These are phyloP conservation scores for Galerucella pusilla DNA, from an alignment of 2,888 invertebrate genomes.

Conservation along the genomic window DNA sequence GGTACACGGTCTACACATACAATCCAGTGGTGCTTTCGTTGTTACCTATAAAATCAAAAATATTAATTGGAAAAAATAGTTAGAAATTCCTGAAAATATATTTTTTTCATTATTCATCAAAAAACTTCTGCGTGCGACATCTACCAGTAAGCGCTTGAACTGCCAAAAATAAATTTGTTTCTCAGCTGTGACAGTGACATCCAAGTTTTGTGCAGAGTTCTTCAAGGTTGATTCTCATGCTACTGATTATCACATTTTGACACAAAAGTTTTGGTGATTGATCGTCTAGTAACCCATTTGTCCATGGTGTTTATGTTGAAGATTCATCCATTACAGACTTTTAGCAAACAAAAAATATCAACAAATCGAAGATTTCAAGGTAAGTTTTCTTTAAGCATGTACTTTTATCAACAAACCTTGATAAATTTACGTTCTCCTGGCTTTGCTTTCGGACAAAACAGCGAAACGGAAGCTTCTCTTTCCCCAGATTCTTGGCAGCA, in stretches of 20 bases:
- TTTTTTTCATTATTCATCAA: not conserved
- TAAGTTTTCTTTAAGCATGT: conserved; percentile 1
- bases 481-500: conserved; percentile 96
- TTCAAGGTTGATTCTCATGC: not conserved
- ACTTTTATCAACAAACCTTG: conserved; percentile 70
- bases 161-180: conserved; percentile 7
- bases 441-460: conserved; percentile 90
- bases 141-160: not conserved
- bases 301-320: conserved; percentile 9
- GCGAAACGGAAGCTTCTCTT: conserved; percentile 87
- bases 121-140: not conserved
- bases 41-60: conserved; percentile 72
- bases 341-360: not conserved
- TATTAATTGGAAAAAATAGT: not conserved
- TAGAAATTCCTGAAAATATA: not conserved
- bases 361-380: conserved; percentile 9
- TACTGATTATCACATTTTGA: conserved; percentile 1
- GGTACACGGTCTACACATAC: conserved; percentile 94
- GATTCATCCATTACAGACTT: conserved; percentile 5
- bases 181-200: not conserved
- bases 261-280: conserved; percentile 15
- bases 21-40: conserved; percentile 92
- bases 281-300: conserved; percentile 1
- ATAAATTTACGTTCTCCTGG: conserved; percentile 86
- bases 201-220: not conserved